Evolutionary conservation across 2,888 invertebrate genomes (phyloP).

Genomic region (Sialis fuliginosa): DNA sequence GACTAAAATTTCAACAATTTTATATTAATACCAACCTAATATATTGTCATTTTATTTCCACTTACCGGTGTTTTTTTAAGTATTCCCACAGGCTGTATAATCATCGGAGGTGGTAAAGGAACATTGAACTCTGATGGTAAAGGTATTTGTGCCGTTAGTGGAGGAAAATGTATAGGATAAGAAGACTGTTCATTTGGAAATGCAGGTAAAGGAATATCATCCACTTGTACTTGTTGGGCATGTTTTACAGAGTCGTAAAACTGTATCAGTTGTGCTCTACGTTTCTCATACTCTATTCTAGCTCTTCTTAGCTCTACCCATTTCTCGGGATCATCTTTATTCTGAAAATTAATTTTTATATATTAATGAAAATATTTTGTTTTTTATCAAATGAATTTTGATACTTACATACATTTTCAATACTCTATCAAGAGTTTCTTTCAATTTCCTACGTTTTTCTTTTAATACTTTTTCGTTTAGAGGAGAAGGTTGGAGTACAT

Average conservation of each 20-base stretch:
- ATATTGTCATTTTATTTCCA: neutral
- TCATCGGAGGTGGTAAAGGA: conserved; percentile 27
- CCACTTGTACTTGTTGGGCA: conserved; percentile 87
- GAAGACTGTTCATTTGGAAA: conserved; percentile 18
- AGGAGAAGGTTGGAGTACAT: conserved; percentile 85
- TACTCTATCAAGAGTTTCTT: conserved; percentile 88
- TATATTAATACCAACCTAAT: conserved; percentile 19
- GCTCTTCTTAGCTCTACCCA: conserved; percentile 81
- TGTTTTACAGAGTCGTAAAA: conserved; percentile 91
- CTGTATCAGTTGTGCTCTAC: conserved; percentile 68
- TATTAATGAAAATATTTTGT: neutral
- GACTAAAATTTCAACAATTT: conserved; percentile 9
- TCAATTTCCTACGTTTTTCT: conserved; percentile 88
- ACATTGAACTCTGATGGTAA: conserved; percentile 27
- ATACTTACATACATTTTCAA: conserved; percentile 86
- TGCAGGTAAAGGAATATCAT: conserved; percentile 87
- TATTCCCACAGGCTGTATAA: conserved; percentile 46
- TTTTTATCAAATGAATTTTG: neutral
- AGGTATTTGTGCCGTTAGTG: conserved; percentile 37
- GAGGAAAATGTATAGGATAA: conserved; percentile 29
- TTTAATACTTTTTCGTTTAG: conserved; percentile 92
- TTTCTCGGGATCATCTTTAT: conserved; percentile 90
- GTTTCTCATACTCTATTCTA: conserved; percentile 84
- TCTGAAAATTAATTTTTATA: conserved; percentile 31
- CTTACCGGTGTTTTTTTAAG: conserved; percentile 53